Evolutionary conservation across 2,888 invertebrate species (phyloP).

Genomic region (Megaustenia siamemsis): DNA sequence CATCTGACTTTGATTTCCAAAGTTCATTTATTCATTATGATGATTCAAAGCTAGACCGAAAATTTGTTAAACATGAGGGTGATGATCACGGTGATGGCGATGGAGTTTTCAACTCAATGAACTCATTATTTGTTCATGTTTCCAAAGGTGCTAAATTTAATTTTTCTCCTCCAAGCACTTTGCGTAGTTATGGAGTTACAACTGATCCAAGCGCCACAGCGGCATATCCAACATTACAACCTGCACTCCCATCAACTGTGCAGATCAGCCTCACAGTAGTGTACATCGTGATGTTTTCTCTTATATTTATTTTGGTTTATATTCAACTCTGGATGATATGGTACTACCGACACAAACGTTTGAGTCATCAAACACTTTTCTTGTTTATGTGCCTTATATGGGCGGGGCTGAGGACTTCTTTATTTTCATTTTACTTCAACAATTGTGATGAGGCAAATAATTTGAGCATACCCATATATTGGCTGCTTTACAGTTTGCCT

Average conservation of each 20-base stretch:
- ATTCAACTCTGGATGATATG: constrained; percentile 79
- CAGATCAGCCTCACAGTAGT: constrained; percentile 75
- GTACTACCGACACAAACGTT: constrained; percentile 77
- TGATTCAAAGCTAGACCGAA: neutral
- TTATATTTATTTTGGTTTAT: constrained; percentile 77
- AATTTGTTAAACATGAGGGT: neutral
- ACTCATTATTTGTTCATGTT: neutral
- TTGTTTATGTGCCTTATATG: constrained; percentile 77
- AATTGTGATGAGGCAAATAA: constrained; percentile 74
- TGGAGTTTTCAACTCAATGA: too few relatives aligned
- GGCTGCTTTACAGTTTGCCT: constrained; percentile 79
- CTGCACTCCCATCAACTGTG: constrained; percentile 71
- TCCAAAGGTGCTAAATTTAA: neutral
- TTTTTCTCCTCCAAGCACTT: neutral
- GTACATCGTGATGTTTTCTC: constrained; percentile 73
- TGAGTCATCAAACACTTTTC: constrained; percentile 79
- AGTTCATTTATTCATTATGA: neutral
- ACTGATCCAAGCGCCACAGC: constrained; percentile 1
- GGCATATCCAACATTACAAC: constrained; percentile 57
- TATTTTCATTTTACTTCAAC: constrained; percentile 79
- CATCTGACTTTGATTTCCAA: neutral
- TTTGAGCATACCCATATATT: constrained; percentile 71
- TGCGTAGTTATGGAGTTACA: neutral
- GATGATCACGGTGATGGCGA: neutral
- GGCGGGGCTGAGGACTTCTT: constrained; percentile 77